These are phyloP conservation scores for Acipenser oxyrinchus DNA, from an alignment of 2,797 vertebrate species.

Conservation along the genomic window DNA sequence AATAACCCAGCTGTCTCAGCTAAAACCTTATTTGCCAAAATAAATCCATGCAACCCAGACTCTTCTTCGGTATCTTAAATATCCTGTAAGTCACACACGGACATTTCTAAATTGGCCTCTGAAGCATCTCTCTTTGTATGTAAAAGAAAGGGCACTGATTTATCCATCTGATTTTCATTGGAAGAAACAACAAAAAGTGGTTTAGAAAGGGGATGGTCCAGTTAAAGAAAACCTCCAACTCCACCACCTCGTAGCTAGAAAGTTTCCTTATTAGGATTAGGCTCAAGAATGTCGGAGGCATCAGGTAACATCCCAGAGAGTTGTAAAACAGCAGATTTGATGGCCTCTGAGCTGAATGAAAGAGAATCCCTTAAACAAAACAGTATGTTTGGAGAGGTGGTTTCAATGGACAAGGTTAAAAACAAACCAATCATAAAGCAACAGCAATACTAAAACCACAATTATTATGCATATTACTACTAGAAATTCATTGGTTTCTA, in stretches of 20 bases:
- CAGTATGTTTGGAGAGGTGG: neutral
- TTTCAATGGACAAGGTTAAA: neutral
- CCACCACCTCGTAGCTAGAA: neutral
- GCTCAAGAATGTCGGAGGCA: neutral
- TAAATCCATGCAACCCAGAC: neutral
- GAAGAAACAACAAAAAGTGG: slow-evolving; percentile 4
- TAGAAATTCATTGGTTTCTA: too few species aligned
- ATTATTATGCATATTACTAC: too few species aligned
- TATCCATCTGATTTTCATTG: neutral
- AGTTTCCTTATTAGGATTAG: slow-evolving; percentile 1
- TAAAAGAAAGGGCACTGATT: too few species aligned
- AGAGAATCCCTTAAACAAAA: neutral
- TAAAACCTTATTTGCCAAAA: slow-evolving; percentile 2
- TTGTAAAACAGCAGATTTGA: neutral
- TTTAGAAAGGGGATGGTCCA: neutral
- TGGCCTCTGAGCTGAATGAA: slow-evolving; percentile 1
- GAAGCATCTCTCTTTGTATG: too few species aligned
- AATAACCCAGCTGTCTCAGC: slow-evolving; percentile 13
- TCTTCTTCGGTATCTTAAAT: slow-evolving; percentile 8
- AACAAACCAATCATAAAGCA: neutral
- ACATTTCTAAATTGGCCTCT: too few species aligned
- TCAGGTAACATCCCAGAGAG: neutral
- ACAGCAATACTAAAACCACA: neutral
- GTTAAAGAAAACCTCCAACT: neutral
- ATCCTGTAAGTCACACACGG: neutral